Base-by-base conservation (phyloP, 1,140 invertebrate species). In the Neodiprion fabricii region DNA sequence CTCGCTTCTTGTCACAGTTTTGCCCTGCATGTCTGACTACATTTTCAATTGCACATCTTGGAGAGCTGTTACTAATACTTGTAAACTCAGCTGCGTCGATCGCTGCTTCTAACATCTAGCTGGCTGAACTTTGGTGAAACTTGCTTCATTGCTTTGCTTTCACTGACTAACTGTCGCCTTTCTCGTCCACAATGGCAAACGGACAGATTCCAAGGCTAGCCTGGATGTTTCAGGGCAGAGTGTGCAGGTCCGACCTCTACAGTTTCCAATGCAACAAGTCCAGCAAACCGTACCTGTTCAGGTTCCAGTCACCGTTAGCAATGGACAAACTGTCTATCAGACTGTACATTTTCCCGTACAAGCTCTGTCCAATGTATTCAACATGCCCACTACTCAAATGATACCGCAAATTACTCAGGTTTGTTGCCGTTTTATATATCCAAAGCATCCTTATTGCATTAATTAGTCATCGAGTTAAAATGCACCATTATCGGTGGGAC, bases 281-380 rank as follows among this genome's bases (percentile, higher is more conserved):
- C 87, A 88, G 75, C 95, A 96, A 84, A 95, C 95, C 17, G 95
- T 98, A 67, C 96, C 96, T 0, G 95, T 98, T 14, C 96, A 98
- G 89, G 94, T 98, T 65, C 97, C 97, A 1, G 96, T 98, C 72
- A 95, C 95, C 75, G 93, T 95, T 9, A 92, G 92, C 17, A 95
- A 95, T 86, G 97, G 97, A 0, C 96, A 98, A 86, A 98, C 96
- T 0, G 92, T 98, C 72, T 96, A 96, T 84, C 96, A 98, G 83
- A 98, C 96, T 0, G 93, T 98, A 1, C 96, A 98, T 86, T 93
- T 98, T 80, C 96, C 96, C 0, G 90, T 97, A 23, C 95, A 97
- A 86, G 89, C 94, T 1, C 88, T 95, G 2, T 81, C 89, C 81
- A 76, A 84, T 91, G 81, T 92, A 85, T 78, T 88, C 48, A 87